Conservation (phyloP, 2,797 vertebrate species). For the Decapterus maruadsi region DNA sequence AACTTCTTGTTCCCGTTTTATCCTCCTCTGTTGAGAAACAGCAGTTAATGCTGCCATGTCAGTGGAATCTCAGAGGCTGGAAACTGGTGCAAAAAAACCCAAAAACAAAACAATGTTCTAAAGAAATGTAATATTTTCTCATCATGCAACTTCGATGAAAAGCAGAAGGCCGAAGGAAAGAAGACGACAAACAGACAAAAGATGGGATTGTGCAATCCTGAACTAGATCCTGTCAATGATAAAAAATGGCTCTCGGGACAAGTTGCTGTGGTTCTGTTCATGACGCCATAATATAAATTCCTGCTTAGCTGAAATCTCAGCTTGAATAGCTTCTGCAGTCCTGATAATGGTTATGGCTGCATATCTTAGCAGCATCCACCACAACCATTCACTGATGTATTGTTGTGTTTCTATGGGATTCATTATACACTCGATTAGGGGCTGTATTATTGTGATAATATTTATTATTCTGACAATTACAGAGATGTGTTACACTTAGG, state of each 20-base stretch:
- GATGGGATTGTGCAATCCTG: background rate
- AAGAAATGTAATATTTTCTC: background rate
- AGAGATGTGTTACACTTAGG: constrained; percentile 56
- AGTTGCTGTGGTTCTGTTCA: constrained; percentile 34
- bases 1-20: background rate
- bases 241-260: constrained; percentile 1
- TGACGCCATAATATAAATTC: constrained; percentile 27
- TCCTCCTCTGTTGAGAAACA: background rate
- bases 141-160: constrained; percentile 15
- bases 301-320: constrained; percentile 6
- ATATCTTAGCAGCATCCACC: constrained; percentile 16
- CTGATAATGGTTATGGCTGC: background rate
- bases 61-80: background rate
- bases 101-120: background rate
- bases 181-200: background rate
- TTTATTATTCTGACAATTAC: constrained; percentile 65
- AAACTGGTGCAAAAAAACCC: background rate
- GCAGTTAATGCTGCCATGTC: too few species aligned
- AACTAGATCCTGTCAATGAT: constrained; percentile 2
- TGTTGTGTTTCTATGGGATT: constrained; percentile 31
- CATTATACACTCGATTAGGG: constrained; percentile 37
- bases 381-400: constrained; percentile 15
- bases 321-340: background rate
- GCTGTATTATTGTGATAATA: constrained; percentile 47
- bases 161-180: constrained; percentile 10